Evolutionary conservation across 2,113 vertebrate species (phyloP).

Genomic region (Cheirogaleus medius): DNA sequence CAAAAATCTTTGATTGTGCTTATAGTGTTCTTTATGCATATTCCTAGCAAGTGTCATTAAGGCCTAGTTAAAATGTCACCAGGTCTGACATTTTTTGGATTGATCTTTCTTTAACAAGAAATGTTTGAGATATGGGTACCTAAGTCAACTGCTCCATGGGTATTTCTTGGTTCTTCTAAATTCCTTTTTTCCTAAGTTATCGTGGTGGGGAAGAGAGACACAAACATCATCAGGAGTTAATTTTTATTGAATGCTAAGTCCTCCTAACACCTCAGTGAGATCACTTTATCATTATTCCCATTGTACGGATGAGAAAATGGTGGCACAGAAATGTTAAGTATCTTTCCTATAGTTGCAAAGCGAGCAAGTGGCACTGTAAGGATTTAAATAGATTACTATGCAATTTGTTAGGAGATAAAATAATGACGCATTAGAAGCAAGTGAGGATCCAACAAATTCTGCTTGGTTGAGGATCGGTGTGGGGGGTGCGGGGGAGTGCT

Average conservation of each 20-base stretch:
- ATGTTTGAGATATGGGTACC: neutral
- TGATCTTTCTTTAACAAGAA: neutral
- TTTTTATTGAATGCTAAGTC: neutral
- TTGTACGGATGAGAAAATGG: neutral
- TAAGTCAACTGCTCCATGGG: neutral
- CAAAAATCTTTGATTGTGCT: neutral
- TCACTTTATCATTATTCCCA: neutral
- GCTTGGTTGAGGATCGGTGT: neutral
- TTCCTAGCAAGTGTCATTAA: neutral
- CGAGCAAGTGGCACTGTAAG: neutral
- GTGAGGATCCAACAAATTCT: neutral
- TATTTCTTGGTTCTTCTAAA: neutral
- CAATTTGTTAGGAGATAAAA: neutral
- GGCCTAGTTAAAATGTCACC: slow-evolving; percentile 19
- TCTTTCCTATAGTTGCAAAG: neutral
- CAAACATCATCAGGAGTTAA: neutral
- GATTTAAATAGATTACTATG: neutral
- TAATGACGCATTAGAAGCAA: neutral
- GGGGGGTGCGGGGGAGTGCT: no score
- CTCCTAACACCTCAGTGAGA: neutral
- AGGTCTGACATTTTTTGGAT: neutral
- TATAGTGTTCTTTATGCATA: neutral
- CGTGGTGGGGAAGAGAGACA: neutral
- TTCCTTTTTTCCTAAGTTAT: neutral
- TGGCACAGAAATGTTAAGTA: neutral